Evolutionary conservation across 2,113 vertebrate genomes (phyloP).

Genomic region (Guaruba guarouba): DNA sequence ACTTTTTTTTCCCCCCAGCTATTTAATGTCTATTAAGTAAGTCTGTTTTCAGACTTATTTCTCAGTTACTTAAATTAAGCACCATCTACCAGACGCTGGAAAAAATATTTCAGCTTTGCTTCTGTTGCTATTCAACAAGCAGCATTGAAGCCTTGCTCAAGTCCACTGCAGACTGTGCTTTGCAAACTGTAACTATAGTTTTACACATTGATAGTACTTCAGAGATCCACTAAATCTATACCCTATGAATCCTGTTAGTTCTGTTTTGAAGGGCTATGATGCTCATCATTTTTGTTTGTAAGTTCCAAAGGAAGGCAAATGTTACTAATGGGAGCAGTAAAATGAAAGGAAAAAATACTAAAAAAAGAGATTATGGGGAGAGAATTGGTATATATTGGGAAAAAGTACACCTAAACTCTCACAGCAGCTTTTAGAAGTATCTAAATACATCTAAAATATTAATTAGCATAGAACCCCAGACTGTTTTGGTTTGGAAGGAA

Average conservation of each 20-base stretch:
- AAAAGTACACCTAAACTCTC: not conserved
- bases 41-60: not conserved
- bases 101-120: not conserved
- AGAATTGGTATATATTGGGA: not conserved
- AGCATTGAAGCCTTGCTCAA: not conserved
- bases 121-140: not conserved
- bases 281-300: not conserved
- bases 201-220: not conserved
- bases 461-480: not conserved
- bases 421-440: not conserved
- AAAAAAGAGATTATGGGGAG: not conserved
- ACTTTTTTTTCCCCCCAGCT: not conserved
- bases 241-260: not conserved
- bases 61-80: not conserved
- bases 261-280: not conserved
- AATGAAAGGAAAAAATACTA: not conserved
- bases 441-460: not conserved
- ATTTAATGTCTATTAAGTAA: not conserved
- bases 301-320: not conserved
- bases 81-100: not conserved
- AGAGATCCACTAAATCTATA: not conserved
- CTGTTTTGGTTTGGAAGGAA: not conserved
- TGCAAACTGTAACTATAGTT: not conserved
- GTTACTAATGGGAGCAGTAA: not conserved
- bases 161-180: not conserved